Evolutionary conservation across 2,888 invertebrate species (phyloP), one percentile per base, ranked within the genome.

Genomic region (Tenthredo scrophulariae): DNA sequence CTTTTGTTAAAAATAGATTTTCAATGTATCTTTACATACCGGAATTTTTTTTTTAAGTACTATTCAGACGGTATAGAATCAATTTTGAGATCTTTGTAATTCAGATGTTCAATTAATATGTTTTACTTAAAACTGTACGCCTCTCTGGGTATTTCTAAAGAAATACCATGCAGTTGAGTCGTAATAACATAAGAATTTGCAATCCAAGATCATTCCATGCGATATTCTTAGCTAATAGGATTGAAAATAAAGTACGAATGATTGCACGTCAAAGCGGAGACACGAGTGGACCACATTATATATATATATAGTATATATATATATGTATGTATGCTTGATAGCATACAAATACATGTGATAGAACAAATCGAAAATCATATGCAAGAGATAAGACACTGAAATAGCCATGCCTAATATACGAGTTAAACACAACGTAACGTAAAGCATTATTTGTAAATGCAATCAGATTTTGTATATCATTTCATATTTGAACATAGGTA

Each of bases 161-260:
- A 84, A 85, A 85, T 83, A 72, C 80, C 22, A 22, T 58, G 18
- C 84, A 85, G 85, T 65, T 75, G 85, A 85, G 85, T 84, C 84
- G 46, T 15, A 26, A 2, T 33, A 13, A 72, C 43, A 7, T 43
- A 22, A 46, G 29, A 29, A 67, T 37, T 33, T 46, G 29, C 15
- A 58, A 65, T 29, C 18, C 5, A 43, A 62, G 18, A 84, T 84
- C 26, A 67, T 46, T n/a, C 65, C 40, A 33, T 62, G 26, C 50
- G 18, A 46, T n/a, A 33, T 46, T 29, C 43, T 46, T 43, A 29
- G 67, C 10, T 46, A 79, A n/a, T n/a, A 58, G 74, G 22, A 79
- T 65, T 33, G 29, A 22, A 46, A 77, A 65, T 33, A 37, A 22
- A 43, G 50, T 84, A 84, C 37, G 33, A 75, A 54, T 58, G 67